Evolutionary conservation across 2,797 vertebrate genomes (phyloP).

Genomic region (Eulemur albifrons): DNA sequence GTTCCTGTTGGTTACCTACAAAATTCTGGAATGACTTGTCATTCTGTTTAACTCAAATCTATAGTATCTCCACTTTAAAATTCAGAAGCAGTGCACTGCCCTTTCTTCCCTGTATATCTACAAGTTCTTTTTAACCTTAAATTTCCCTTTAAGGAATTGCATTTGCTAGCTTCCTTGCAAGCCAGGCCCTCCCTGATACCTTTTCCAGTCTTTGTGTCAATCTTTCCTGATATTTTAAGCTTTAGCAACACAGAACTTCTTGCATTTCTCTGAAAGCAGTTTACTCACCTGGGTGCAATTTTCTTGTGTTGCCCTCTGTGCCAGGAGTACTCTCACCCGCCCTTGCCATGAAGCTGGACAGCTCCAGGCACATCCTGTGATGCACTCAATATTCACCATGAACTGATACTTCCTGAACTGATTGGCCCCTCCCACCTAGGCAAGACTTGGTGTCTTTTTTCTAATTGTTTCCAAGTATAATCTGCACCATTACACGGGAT

Average conservation of each 20-base stretch:
- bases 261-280: neutral
- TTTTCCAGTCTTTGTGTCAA: neutral
- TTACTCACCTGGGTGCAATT: neutral
- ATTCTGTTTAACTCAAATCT: neutral
- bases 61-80: neutral
- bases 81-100: neutral
- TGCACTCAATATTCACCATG: neutral
- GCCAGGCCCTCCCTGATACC: neutral
- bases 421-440: neutral
- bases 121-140: neutral
- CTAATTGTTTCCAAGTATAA: neutral
- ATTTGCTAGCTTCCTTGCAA: neutral
- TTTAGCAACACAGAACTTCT: neutral
- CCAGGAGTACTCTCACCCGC: neutral
- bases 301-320: neutral
- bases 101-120: neutral
- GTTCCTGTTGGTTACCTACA: neutral
- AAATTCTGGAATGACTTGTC: neutral
- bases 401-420: neutral
- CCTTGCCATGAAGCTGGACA: neutral
- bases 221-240: neutral
- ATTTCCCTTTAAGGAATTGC: neutral
- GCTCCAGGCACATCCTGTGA: neutral
- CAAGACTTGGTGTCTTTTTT: too few species aligned
- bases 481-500: neutral